Percentiles rank a stretch among this genome's conserved stretches.
These are phyloP conservation scores for Microcebus murinus DNA, from an alignment of 2,113 vertebrate species.

Conservation along the genomic window DNA sequence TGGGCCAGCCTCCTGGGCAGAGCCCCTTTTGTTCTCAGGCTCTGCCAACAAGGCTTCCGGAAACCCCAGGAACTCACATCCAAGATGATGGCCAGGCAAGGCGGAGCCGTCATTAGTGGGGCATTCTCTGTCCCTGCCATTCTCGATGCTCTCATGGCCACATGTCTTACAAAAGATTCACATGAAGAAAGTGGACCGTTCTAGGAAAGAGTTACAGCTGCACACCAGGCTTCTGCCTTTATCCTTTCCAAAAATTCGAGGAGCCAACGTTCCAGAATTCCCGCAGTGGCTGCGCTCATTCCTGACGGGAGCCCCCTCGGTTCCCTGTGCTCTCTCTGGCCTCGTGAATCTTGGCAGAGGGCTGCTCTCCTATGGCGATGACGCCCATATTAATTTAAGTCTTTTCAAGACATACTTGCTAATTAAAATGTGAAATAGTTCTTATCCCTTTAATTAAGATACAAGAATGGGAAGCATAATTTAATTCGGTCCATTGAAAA, in stretches of 20 bases:
- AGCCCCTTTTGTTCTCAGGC: neutral
- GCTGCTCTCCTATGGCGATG: conserved; percentile 50
- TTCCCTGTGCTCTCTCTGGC: neutral
- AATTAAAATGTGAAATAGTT: conserved; percentile 73
- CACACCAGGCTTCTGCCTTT: neutral
- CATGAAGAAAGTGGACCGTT: neutral
- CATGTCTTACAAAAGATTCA: neutral
- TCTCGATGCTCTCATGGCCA: neutral
- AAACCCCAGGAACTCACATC: neutral
- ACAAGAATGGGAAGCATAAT: conserved; percentile 70
- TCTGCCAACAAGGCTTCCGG: neutral
- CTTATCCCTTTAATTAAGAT: conserved; percentile 79
- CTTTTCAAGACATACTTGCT: conserved; percentile 66
- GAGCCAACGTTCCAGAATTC: neutral
- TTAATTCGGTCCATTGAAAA: conserved; percentile 70
- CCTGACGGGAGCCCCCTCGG: accelerated
- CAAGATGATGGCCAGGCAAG: neutral
- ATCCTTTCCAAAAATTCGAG: neutral
- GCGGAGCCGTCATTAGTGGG: neutral
- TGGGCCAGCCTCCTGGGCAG: neutral
- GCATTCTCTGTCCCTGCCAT: neutral
- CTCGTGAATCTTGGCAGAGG: conserved; percentile 57
- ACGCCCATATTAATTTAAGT: conserved; percentile 70
- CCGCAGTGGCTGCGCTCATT: accelerated
- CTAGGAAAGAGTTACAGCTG: neutral